Conservation (phyloP, 1,140 invertebrate genomes). For the Drosophila virilis region DNA sequence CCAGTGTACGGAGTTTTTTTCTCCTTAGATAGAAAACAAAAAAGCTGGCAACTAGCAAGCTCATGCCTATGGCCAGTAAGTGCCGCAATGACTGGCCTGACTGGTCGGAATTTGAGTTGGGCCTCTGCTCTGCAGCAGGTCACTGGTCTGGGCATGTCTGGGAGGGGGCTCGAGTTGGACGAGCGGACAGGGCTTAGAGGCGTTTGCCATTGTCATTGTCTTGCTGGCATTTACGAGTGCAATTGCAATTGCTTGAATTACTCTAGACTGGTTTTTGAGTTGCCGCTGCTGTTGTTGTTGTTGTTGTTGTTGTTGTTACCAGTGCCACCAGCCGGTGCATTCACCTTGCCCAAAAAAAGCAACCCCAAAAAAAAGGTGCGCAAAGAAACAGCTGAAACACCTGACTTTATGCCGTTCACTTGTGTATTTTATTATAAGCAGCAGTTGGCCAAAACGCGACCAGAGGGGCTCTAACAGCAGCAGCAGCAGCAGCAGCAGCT, state of each 20-base stretch:
- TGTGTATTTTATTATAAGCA: conserved; percentile 28
- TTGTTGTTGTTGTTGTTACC: background rate
- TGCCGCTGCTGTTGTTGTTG: background rate
- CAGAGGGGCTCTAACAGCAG: background rate
- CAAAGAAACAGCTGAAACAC: conserved; percentile 52
- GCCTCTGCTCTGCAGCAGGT: conserved; percentile 19
- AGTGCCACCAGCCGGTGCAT: conserved; percentile 44
- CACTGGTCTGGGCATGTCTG: conserved; percentile 30
- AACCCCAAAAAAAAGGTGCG: conserved; percentile 44
- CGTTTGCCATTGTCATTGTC: conserved; percentile 67
- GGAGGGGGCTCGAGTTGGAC: background rate
- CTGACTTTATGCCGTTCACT: conserved; percentile 54
- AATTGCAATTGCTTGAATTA: conserved; percentile 64
- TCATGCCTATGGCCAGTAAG: conserved; percentile 66
- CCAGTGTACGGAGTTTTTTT: conserved; percentile 15
- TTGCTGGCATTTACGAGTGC: conserved; percentile 48
- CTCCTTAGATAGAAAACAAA: conserved; percentile 18
- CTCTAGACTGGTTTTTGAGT: conserved; percentile 57
- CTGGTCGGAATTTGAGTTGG: conserved; percentile 54
- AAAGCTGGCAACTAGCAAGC: conserved; percentile 35
- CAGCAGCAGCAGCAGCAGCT: conserved; percentile 37
- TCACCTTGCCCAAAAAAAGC: conserved; percentile 68
- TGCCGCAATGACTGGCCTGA: conserved; percentile 72
- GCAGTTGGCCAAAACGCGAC: conserved; percentile 33
- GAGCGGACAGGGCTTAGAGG: conserved; percentile 8